phyloP scores from a whole-genome alignment of 2,113 vertebrate species.

The Plecturocebus donacophilus region DNA sequence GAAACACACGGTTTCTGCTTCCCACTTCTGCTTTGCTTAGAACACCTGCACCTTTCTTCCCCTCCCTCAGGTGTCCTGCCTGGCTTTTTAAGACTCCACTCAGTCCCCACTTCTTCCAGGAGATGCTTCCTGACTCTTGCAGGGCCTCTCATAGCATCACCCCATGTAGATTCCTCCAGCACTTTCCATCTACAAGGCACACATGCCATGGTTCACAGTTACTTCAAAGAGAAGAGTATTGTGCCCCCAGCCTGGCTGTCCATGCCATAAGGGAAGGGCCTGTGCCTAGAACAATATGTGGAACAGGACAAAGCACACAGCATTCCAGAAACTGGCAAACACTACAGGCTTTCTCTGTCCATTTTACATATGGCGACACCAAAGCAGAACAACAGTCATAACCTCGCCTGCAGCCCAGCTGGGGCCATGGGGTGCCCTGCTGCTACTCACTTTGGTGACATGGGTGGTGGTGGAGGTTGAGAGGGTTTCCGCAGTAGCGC shows the following conservation, averaged over 20 bases:
- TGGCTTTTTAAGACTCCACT: background rate
- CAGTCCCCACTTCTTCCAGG: background rate
- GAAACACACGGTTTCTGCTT: background rate
- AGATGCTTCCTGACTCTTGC: background rate
- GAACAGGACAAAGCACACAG: background rate
- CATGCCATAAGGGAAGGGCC: background rate
- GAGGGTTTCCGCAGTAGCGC: constrained; percentile 92
- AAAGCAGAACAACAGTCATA: background rate
- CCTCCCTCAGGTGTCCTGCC: background rate
- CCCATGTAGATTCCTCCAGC: background rate
- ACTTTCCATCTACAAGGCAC: background rate
- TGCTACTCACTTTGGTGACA: constrained; percentile 96
- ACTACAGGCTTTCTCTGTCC: background rate
- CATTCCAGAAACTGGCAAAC: background rate
- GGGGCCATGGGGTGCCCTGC: constrained; percentile 38
- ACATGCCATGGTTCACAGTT: background rate
- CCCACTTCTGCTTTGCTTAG: background rate
- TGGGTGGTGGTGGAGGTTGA: constrained; percentile 98
- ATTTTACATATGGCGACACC: background rate
- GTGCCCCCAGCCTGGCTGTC: background rate
- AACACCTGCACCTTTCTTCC: background rate
- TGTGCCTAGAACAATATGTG: background rate
- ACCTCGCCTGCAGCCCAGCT: background rate
- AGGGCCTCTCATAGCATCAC: background rate
- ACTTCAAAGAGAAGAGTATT: background rate